Base-by-base conservation (phyloP, 2,113 vertebrate genomes). In the Abramis brama region DNA sequence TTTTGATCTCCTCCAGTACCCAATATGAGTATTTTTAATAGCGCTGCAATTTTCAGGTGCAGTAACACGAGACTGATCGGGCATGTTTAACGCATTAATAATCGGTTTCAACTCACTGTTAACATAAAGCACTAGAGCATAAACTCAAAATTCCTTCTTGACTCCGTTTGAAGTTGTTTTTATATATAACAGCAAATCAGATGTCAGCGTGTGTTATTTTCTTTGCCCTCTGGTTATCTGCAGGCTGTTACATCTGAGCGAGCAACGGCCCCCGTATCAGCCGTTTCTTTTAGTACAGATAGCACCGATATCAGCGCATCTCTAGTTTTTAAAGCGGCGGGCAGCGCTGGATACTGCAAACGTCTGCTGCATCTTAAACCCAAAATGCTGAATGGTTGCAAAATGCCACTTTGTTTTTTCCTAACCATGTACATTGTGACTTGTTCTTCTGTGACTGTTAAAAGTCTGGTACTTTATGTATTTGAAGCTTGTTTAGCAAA, bases 161-260 rank as follows among this genome's bases (percentile, higher is more conserved):
- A 43, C 36, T 75, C 33, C 1, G 15, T 43, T 79, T 79, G n/a
- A 79, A 45, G 36, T 27, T 30, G 21, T 43, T 62, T 60, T 80
- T 68, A 39, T 45, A 19, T 81, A 9, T 19, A 19, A 66, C 39
- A 81, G 19, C 60, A 27, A 45, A 66, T 62, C 47, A 64, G 13
- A 47, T 47, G 36, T 30, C 15, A 27, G 39, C 25, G 45, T 27
- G 27, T 45, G 59, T 66, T 81, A 30, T 81, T 47, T 81, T 30
- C 79, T 64, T 60, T 80, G 57, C 79, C 60, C 79, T 81, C 0
- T 11, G n/a, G 39, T 81, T 81, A 81, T 81, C 36, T 81, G n/a
- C 15, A 12, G n/a, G 13, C n/a, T 6, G 43, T 64, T 45, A 45
- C 23, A 45, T 25, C 21, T 17, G 33, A 64, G 12, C 36, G 23